Base-by-base conservation (phyloP, 2,888 invertebrate genomes). In the Prosopocoilus inquinatus region DNA sequence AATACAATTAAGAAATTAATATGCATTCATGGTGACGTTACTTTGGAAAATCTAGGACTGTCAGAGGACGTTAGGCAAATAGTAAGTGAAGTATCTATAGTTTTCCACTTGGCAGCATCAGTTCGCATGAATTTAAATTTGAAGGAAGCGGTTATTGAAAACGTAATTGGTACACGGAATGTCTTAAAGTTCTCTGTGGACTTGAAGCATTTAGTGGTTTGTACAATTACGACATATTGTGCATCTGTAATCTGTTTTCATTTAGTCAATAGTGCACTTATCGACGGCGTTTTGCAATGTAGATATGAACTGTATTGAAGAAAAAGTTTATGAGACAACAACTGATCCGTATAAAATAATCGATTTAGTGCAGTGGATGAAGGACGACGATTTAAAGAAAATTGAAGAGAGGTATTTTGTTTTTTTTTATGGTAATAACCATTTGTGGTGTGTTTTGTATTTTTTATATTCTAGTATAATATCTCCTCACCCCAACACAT, bases 201-300 rank as follows among this genome's bases (percentile, higher is more conserved):
- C 46, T 55, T 67, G 32, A 58, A 61, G 34, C 38, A 13, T 5
- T 5, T 38, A 13, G 20, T 28, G 20, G 20, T 28, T 3, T 38
- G 38, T 38, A 38, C 5, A n/a, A 4, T 13, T 38, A 7, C 9
- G n/a, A 20, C 2, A 15, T 20, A 28, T 2, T 15, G 8, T 45
- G 8, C 8, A 20, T 8, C 7, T 5, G 5, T 28, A 28, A 28
- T 5, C 8, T 13, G 11, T 5, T 11, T 7, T 38, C 5, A 12
- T 13, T 38, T 38, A 13, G 13, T 12, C 20, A 28, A 28, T 11
- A 12, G 43, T 61, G 3, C 92, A 95, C 74, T 87, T 94, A 0
- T 94, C 94, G 0, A 95, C 95, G 0, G 88, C 94, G 0, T 95
- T 91, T 75, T 90, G 92, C 62, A 91, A 94, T 70, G 90, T 92